phyloP scores from a whole-genome alignment of 2,888 invertebrate species.

The Microctonus aethiopoides region DNA sequence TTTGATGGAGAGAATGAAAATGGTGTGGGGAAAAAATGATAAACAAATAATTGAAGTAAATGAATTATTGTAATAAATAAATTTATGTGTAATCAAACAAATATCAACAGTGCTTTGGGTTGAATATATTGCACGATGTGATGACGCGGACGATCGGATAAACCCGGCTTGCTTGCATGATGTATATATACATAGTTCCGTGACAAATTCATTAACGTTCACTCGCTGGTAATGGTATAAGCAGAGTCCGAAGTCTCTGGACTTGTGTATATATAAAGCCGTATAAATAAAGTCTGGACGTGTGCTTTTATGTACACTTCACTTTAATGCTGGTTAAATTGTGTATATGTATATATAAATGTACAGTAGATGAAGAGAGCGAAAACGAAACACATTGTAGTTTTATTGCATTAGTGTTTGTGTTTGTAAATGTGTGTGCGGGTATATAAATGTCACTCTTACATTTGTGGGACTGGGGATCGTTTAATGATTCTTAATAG shows the following conservation, averaged over 20 bases:
- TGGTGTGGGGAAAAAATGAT: neutral
- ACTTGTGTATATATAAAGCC: neutral
- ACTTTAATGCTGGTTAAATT: neutral
- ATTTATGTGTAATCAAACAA: no score
- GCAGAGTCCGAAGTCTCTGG: neutral
- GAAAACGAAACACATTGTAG: neutral
- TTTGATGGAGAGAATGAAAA: no score
- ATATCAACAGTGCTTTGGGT: no score
- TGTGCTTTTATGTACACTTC: neutral
- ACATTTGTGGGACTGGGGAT: neutral
- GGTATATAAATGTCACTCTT: neutral
- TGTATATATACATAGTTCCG: neutral
- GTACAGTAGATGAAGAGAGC: neutral
- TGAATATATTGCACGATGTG: no score
- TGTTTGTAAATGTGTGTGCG: no score
- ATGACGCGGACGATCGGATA: neutral
- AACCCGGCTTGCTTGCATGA: neutral
- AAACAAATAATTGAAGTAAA: neutral
- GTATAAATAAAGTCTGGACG: neutral
- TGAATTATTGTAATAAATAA: neutral
- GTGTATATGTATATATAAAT: neutral
- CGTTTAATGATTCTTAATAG: constrained; percentile 10
- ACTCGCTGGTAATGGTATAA: neutral
- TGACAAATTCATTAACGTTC: neutral
- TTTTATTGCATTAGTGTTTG: neutral